Evolutionary conservation across 2,113 vertebrate species (phyloP), one percentile per base, ranked within the genome.

Genomic region (Casuarius casuarius): DNA sequence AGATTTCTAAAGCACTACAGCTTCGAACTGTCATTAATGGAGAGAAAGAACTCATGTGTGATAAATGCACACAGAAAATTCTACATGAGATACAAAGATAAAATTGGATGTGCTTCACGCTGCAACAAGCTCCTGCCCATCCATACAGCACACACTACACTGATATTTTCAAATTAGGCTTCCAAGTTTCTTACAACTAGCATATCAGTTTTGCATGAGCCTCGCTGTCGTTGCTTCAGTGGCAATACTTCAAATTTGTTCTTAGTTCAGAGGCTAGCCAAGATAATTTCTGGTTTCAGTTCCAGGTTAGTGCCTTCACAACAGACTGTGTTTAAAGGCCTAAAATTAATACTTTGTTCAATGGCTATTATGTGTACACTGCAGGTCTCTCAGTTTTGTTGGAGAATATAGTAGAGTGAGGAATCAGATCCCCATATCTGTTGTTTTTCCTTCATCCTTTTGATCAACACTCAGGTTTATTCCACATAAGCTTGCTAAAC

Each of bases 21-120:
- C 78, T 97, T 92, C 71, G 83, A 94, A n/a, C 46, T 92, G 72
- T 78, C 63, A 85, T 86, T 83, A 70, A 26, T 17, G 28, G 42
- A 84, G 90, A 84, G 38, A 89, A 52, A 71, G 44, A 84, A 65
- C 8, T 87, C 38, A 33, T 15, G 38, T 22, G 0, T 87, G 46
- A 81, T 58, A 84, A 96, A 83, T 46, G 31, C 16, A 90, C 29
- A 0, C 11, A 85, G 62, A 80, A 88, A 74, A 86, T 61, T 84
- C 74, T 74, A 49, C 61, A 23, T 28, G 65, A 86, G 77, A 81
- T 9, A n/a, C 9, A 29, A 62, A 75, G 73, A 46, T 51, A 7
- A 79, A 75, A 89, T 75, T 82, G n/a, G 6, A 73, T 9, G 11
- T 70, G 19, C 6, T 87, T 4, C 28, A 80, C 68, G 65, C 52